Evolutionary conservation across 2,888 invertebrate species (phyloP), one percentile per base, ranked within the genome.

Genomic region (Caenorhabditis uteleia): DNA sequence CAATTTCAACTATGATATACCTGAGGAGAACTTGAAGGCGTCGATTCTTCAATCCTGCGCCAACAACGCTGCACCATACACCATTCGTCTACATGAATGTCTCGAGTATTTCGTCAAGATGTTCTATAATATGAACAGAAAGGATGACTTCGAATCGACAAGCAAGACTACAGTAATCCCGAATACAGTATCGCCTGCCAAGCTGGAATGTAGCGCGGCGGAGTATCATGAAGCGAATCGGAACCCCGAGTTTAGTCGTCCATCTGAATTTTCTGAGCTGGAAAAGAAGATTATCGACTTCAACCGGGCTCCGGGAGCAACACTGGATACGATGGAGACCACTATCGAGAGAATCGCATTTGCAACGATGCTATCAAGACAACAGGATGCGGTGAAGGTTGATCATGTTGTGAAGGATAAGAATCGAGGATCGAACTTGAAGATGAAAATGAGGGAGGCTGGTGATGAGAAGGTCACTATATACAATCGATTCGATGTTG

Each of bases 191-290:
- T 59, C 66, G 23, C 69, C 69, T 2, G 56, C 56, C 12, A 33
- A 26, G 4, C 47, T 77, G 39, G 48, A 55, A 0, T 69, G 72
- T n/a, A 56, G 68, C 14, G 78, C 78, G 21, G 71, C 74, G 7
- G 79, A 75, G n/a, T 74, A 77, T 18, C 64, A 68, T 14, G 70
- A 71, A 18, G 58, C 64, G 1, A 43, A 45, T 20, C 51, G 75
- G 16, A 73, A 70, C 39, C 73, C 75, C 16, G 55, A 71, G 20
- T 58, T 78, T 34, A 59, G 42, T 8, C 39, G 55, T 25, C 47
- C 60, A 40, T 44, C 45, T 7, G 61, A 58, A 18, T 31, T 34
- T 20, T 68, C 57, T 47, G 45, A 56, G 18, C 43, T 51, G 12
- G 12, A 43, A 3, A n/a, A 36, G 23, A 57, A 51, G 16, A 38